phyloP scores from a whole-genome alignment of 2,888 invertebrate genomes.

The Ornithoptera alexandrae region DNA sequence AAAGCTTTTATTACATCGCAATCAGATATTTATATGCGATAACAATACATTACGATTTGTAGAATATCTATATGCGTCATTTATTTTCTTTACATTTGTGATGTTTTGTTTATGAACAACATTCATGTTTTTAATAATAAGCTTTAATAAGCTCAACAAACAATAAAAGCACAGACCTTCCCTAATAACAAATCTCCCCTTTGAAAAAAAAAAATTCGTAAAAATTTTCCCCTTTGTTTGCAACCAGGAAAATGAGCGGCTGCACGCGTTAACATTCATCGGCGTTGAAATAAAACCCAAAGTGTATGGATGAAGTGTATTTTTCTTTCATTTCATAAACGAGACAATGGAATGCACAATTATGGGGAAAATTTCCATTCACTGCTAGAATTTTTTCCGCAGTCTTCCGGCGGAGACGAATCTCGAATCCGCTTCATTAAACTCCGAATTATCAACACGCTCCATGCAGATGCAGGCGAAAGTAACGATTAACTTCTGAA shows the following conservation, averaged over 20 bases:
- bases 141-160: conserved; percentile 25
- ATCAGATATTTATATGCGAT: too few species aligned
- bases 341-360: conserved; percentile 75
- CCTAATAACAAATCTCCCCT: conserved; percentile 22
- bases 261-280: conserved; percentile 31
- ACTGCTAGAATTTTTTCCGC: conserved; percentile 68
- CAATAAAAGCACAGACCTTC: conserved; percentile 28
- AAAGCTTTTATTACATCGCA: too few species aligned
- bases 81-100: too few species aligned
- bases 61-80: too few species aligned
- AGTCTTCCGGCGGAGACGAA: conserved; percentile 67
- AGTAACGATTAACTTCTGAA: conserved; percentile 59
- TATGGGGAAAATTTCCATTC: conserved; percentile 73
- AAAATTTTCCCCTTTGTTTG: conserved; percentile 32
- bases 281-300: conserved; percentile 31
- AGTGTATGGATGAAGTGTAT: conserved; percentile 36
- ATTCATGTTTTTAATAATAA: conserved; percentile 13
- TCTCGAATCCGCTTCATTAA: conserved; percentile 74
- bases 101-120: background rate
- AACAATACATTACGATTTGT: too few species aligned
- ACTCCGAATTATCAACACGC: conserved; percentile 73
- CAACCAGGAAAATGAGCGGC: conserved; percentile 31
- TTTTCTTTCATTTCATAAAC: conserved; percentile 65
- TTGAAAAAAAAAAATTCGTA: conserved; percentile 21
- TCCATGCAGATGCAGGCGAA: conserved; percentile 61